Evolutionary conservation across 2,888 invertebrate species (phyloP), one percentile per base, ranked within the genome.

Genomic region (Pristionchus entomophagus): DNA sequence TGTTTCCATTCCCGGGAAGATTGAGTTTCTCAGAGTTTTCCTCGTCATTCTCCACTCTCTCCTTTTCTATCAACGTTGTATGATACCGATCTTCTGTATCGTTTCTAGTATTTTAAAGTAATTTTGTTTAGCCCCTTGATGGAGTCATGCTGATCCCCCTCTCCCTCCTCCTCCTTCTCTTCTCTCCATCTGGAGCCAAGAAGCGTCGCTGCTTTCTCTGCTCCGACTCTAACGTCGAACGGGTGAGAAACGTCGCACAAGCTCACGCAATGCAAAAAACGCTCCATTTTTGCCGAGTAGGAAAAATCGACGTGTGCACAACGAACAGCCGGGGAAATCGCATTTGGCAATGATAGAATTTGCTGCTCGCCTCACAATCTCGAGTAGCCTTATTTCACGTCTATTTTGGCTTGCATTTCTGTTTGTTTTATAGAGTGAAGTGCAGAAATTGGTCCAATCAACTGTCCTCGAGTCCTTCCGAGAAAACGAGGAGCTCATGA

Each of bases 201-300:
- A 49, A 32, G 19, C 49, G 51, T 26, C 29, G 41, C 19, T 78
- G 78, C 26, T 53, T 51, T 12, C 29, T 49, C 78, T 78, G 78
- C 35, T 78, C 78, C 41, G 78, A 78, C 78, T 12, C 78, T 1
- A 78, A 51, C 26, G 35, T 78, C 51, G 78, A 78, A 53, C 29
- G 51, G 78, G 78, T 51, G 32, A 69, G 73, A 41, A 38, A 45
- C 73, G 73, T 73, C 73, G 73, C 6, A 38, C 41, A 10, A 4
- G 73, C 26, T 2, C 41, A 41, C 41, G 45, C n/a, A 45, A 73
- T 73, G 41, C 38, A 38, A 73, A 38, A 22, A 73, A 41, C 22
- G 38, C n/a, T n/a, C 41, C 19, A 73, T 45, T n/a, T 41, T 73
- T 22, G 26, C 0, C 8, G 12, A 45, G 26, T 45, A 45, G 41